These are phyloP conservation scores for Cheilosia soror DNA, from an alignment of 2,888 invertebrate species.

Conservation along the genomic window DNA sequence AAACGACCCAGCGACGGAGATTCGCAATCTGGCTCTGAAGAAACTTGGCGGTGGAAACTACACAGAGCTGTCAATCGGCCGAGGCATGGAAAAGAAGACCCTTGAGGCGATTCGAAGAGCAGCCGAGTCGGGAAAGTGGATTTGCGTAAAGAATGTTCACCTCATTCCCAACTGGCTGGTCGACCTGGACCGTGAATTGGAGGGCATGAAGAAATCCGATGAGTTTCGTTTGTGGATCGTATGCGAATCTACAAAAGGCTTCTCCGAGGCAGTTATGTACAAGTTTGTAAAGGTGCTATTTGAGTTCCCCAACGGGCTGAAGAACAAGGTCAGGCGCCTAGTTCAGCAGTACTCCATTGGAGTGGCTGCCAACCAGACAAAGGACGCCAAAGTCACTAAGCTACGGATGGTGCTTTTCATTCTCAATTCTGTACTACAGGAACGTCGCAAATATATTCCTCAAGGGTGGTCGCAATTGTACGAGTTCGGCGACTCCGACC, in stretches of 20 bases:
- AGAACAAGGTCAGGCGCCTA: constrained; percentile 90
- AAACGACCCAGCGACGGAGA: constrained; percentile 94
- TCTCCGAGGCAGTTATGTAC: constrained; percentile 90
- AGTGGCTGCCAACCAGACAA: constrained; percentile 75
- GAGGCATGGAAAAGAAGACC: constrained; percentile 89
- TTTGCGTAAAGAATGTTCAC: constrained; percentile 92
- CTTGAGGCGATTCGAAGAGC: constrained; percentile 86
- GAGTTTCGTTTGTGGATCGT: constrained; percentile 93
- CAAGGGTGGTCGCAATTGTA: constrained; percentile 96
- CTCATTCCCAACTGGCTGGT: constrained; percentile 89
- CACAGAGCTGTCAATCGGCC: constrained; percentile 91
- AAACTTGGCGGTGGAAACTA: constrained; percentile 84
- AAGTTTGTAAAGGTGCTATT: constrained; percentile 92
- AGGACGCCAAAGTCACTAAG: constrained; percentile 84
- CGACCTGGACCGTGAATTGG: constrained; percentile 88
- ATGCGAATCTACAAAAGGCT: constrained; percentile 91
- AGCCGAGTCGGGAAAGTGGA: constrained; percentile 88
- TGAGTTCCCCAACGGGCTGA: constrained; percentile 94
- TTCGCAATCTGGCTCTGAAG: constrained; percentile 87
- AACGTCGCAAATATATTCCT: constrained; percentile 95
- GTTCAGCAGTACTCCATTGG: constrained; percentile 87
- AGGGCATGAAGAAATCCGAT: constrained; percentile 83
- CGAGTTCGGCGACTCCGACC: constrained; percentile 93
- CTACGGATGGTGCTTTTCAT: constrained; percentile 92
- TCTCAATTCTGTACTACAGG: constrained; percentile 95